These are phyloP conservation scores for Apodemus sylvaticus DNA, from an alignment of 2,113 vertebrate species.

Conservation along the genomic window DNA sequence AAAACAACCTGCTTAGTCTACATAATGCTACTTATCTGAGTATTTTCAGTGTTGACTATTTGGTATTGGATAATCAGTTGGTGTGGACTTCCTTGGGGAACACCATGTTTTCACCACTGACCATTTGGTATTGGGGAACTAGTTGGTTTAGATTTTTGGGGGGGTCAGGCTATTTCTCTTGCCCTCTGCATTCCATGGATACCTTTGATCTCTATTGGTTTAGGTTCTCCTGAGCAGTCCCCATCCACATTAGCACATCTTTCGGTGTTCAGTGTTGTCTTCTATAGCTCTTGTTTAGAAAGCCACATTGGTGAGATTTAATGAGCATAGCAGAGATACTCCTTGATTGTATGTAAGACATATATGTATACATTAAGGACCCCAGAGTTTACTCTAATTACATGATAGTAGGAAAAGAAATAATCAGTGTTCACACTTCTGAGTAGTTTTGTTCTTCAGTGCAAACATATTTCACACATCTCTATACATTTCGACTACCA, in stretches of 20 bases:
- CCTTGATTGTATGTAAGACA: background rate
- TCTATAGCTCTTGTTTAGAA: background rate
- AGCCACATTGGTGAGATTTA: background rate
- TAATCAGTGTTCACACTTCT: background rate
- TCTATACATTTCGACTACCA: background rate
- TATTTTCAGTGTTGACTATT: background rate
- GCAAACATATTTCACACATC: background rate
- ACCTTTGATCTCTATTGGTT: background rate
- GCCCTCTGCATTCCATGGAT: background rate
- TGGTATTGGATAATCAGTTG: background rate
- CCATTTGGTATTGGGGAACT: background rate
- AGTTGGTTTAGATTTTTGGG: background rate
- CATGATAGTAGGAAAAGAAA: too few relatives aligned
- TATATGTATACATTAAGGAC: rapidly evolving
- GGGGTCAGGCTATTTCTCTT: background rate
- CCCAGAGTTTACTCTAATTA: background rate
- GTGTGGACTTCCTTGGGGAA: background rate
- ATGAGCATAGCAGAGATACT: background rate
- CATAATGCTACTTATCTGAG: background rate
- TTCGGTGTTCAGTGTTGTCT: background rate
- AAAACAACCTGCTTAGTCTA: background rate
- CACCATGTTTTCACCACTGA: background rate
- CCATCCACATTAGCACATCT: background rate
- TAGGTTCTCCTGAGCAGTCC: background rate
- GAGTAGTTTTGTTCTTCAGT: background rate